A percentile compares a stretch with the other conserved stretches of the same genome.
Conservation (phyloP, 2,113 vertebrate genomes). For the Oreochromis niloticus region DNA sequence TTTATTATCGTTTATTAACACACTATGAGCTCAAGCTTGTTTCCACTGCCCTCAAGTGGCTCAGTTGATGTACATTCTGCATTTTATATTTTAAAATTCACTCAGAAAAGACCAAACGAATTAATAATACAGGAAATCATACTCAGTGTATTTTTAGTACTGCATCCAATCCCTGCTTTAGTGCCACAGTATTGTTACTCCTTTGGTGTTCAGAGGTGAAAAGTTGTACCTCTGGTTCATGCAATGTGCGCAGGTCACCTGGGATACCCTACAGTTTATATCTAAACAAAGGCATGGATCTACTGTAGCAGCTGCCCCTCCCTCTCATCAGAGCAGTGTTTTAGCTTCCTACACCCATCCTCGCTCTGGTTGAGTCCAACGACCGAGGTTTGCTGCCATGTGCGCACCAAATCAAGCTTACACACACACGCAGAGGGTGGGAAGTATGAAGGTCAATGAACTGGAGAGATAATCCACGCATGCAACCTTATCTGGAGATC, state of each 20-base stretch:
- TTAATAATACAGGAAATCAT: neutral
- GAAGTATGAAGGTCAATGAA: neutral
- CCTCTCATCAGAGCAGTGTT: neutral
- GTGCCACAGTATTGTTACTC: neutral
- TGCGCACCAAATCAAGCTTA: neutral
- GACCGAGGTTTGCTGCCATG: neutral
- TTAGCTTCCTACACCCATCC: neutral
- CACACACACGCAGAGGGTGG: neutral
- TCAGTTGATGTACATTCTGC: neutral
- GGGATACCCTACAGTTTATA: neutral
- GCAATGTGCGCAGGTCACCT: slow-evolving; percentile 3
- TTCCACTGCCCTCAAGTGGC: neutral
- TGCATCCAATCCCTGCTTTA: neutral
- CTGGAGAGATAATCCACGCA: neutral
- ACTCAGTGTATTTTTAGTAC: neutral
- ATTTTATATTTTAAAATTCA: neutral
- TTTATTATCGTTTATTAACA: neutral
- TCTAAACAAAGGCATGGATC: slow-evolving; percentile 15
- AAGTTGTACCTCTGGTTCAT: neutral
- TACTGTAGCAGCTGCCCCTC: neutral
- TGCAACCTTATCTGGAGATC: slow-evolving; percentile 33
- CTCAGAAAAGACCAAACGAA: neutral
- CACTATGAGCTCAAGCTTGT: neutral
- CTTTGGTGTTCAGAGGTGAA: neutral
- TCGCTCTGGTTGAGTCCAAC: neutral